Evolutionary conservation across 2,888 invertebrate genomes (phyloP).

Genomic region (Scaeva pyrastri): DNA sequence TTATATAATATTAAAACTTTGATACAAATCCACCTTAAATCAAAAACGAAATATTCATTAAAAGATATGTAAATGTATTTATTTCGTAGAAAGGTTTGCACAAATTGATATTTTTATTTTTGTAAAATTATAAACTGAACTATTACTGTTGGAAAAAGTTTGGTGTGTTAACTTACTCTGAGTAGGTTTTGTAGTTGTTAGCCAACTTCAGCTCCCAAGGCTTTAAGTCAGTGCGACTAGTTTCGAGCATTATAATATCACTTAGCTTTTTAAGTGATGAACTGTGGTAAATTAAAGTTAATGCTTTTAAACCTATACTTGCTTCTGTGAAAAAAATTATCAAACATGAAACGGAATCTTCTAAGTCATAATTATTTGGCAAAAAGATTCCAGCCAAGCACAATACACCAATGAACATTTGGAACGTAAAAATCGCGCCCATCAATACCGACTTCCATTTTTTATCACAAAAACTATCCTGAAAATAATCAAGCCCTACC

Average conservation of each 20-base stretch:
- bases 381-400: conserved; percentile 8
- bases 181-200: conserved; percentile 22
- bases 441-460: conserved; percentile 30
- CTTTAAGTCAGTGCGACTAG: conserved; percentile 15
- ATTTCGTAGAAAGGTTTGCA: too few relatives aligned
- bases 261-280: conserved; percentile 21
- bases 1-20: conserved; percentile 35
- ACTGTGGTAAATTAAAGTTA: conserved; percentile 24
- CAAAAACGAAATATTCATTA: neutral
- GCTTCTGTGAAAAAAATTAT: conserved; percentile 35
- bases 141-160: too few relatives aligned
- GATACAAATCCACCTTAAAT: conserved; percentile 31
- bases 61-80: too few relatives aligned
- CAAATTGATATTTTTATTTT: too few relatives aligned
- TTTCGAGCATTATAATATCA: conserved; percentile 29
- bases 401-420: conserved; percentile 4
- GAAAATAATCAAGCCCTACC: conserved; percentile 47
- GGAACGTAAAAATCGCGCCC: neutral
- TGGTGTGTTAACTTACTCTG: conserved; percentile 10
- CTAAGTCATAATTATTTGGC: conserved; percentile 49
- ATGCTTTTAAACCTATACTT: conserved; percentile 20
- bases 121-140: too few relatives aligned
- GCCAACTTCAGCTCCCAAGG: conserved; percentile 41
- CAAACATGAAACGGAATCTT: conserved; percentile 34
- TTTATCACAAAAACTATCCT: neutral